Evolutionary conservation across 2,113 vertebrate species (phyloP), one percentile per base, ranked within the genome.

Genomic region (Triplophysa dalaica): DNA sequence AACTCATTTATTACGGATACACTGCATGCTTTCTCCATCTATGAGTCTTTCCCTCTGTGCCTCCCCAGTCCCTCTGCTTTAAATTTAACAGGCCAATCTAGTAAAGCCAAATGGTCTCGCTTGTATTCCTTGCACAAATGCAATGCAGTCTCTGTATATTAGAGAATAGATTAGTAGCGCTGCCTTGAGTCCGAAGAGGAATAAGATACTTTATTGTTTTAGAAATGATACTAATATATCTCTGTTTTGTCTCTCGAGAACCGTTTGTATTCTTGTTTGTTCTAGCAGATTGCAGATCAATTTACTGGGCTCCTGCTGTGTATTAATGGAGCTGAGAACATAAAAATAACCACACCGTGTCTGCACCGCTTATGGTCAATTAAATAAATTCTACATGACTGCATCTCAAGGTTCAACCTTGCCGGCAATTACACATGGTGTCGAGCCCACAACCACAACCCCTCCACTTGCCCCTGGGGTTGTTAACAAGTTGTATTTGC

Each of bases 1-100:
- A 81, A 78, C 2, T 17, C 56, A 81, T 79, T 60, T 69, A 26
- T 69, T 75, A 75, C 33, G 33, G 76, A 68, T 61, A 56, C 29
- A 22, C 4, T 70, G 43, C 64, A n/a, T 43, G 56, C 19, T 50
- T 66, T 10, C 29, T 62, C 43, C 29, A 12, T 12, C 14, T 54
- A 6, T 11, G 24, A 7, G n/a, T 52, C 9, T 19, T 21, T 12
- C 17, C 29, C 22, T 29, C 16, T 38, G 41, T 21, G 65, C n/a
- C 22, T 68, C 21, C 21, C 21, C 26, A 50, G 50, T 12, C 69
- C 1, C 10, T 2, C 58, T 75, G 41, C 21, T 58, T 26, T 24
- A 7, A 14, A 63, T 62, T 63, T 45, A 24, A 61, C 8, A 74
- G 56, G 13, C 56, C 56, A 74, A 22, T 56, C 22, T 50, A 54